Evolutionary conservation across 2,888 invertebrate species (phyloP), one percentile per base, ranked within the genome.

Genomic region (Hermodice carunculata): DNA sequence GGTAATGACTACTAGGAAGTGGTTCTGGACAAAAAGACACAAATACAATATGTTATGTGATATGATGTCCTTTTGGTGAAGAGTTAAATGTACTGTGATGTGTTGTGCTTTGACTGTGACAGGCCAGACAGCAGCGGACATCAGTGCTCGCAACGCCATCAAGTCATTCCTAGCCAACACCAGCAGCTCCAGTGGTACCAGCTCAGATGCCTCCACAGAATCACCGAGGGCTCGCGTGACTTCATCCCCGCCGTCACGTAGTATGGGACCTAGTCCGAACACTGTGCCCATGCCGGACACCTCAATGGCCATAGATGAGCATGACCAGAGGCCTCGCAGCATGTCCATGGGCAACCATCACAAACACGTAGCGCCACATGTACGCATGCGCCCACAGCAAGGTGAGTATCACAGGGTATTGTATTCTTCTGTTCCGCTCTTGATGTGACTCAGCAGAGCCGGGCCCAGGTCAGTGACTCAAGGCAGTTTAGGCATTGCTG

Each of bases 311-410:
- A 37, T 8, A 24, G 49, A 49, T 8, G 49, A 26, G 19, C 34
- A 19, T 37, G 40, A 24, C 3, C 32, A 44, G 22, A 44, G 52
- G 4, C 66, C 59, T n/a, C 34, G 61, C 32, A 61, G 61, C 31
- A 58, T 58, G 57, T 61, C 66, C 4, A 34, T 58, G 11, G 66
- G 64, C 6, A 63, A 63, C 63, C 59, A 62, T 26, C 48, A 40
- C 22, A 28, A 54, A 49, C 64, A 54, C n/a, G n/a, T n/a, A n/a
- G n/a, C n/a, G n/a, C n/a, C n/a, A n/a, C n/a, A n/a, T n/a, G n/a
- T n/a, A n/a, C n/a, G n/a, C n/a, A n/a, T n/a, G n/a, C n/a, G n/a
- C n/a, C n/a, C n/a, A n/a, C n/a, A n/a, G n/a, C n/a, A n/a, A n/a
- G n/a, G n/a, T n/a, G n/a, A n/a, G n/a, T n/a, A n/a, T n/a, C n/a